Evolutionary conservation across 2,888 invertebrate genomes (phyloP).

Genomic region (Chrysodeixis includens): DNA sequence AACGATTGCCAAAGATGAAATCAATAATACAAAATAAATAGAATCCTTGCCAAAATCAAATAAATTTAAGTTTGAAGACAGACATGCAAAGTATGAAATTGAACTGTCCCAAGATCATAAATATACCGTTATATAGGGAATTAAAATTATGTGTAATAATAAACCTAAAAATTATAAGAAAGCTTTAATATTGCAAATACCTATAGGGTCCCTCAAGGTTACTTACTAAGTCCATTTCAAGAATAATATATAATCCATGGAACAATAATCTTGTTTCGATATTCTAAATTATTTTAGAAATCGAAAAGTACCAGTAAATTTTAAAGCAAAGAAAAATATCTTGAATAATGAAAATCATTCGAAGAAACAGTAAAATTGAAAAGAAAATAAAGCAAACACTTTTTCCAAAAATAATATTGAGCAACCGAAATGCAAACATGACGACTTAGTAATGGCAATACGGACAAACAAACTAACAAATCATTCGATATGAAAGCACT

Average conservation of each 20-base stretch:
- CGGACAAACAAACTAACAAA: slow-evolving; percentile 57
- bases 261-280: no score
- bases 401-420: slow-evolving; percentile 10
- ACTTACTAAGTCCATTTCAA: no score
- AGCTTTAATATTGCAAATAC: neutral
- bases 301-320: no score
- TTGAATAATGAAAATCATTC: neutral
- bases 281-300: no score
- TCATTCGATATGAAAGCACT: slow-evolving; percentile 45
- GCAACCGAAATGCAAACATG: slow-evolving; percentile 7
- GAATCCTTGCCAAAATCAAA: slow-evolving; percentile 29
- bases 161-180: no score
- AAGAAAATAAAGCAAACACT: neutral
- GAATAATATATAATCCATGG: no score
- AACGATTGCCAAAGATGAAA: slow-evolving; percentile 3
- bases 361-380: neutral
- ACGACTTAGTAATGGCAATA: slow-evolving; percentile 16
- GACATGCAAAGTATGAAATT: neutral
- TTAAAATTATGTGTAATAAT: no score
- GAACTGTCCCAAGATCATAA: slow-evolving; percentile 23
- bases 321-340: neutral
- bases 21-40: slow-evolving; percentile 19
- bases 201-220: neutral
- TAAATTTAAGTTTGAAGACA: slow-evolving; percentile 39
- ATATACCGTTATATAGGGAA: slow-evolving; percentile 5